Evolutionary conservation across 2,888 invertebrate species (phyloP), one percentile per base, ranked within the genome.

Genomic region (Chloroclysta siterata): DNA sequence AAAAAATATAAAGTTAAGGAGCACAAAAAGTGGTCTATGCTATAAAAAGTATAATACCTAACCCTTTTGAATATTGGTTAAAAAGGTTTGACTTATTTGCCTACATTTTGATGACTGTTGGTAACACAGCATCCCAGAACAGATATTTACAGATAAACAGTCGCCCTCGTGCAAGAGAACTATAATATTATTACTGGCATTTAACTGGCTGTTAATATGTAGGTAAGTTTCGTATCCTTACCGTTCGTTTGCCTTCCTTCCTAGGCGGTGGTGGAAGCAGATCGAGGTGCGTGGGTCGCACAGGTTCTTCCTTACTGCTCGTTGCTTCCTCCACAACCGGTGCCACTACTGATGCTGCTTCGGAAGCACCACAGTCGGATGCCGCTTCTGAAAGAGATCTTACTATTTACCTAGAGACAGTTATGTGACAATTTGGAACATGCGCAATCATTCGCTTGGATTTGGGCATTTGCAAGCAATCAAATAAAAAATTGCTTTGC

Each of bases 241-340:
- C 91, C 85, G 79, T 73, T 29, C 87, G 79, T 63, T 87, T 87
- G 42, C 82, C 81, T 48, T 88, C 89, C 60, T 91, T 92, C 65
- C 80, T 82, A 0, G 90, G 90, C 5, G 91, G 94, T 1, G 94
- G 94, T 5, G 94, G 93, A 53, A 94, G 80, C 7, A 93, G 80
- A 46, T 94, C 91, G 39, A 94, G 75, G 44, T 89, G 89, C 6
- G 83, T 82, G 0, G 90, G 89, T 56, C 89, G 80, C 11, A 72
- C 68, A 2, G 70, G 77, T 58, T 85, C 88, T 42, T 83, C 84
- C 22, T 73, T 76, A 7, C 70, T 79, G 5, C 70, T 78, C 42
- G 47, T 58, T 11, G 14, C 47, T 59, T 78, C 88, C 76, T 84
- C 88, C 63, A 76, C 83, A 33, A 77, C 83, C 75, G 83, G 93